Base-by-base conservation (phyloP, 1,140 invertebrate species). In the Catajapyx aquilonaris region DNA sequence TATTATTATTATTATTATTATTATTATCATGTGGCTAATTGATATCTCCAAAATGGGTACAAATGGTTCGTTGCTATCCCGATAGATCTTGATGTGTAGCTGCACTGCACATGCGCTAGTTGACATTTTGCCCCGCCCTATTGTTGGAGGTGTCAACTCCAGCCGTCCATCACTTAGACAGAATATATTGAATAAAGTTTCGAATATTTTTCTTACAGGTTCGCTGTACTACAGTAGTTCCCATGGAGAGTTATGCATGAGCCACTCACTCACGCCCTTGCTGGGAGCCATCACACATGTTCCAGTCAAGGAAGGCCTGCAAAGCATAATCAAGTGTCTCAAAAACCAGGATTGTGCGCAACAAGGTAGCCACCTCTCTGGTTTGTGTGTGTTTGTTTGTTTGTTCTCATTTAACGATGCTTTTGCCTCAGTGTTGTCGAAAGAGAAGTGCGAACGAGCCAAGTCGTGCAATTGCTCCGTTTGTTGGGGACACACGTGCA, bases 301-400 rank as follows among this genome's bases (percentile, higher is more conserved):
- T 1, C 45, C 45, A 2, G 39, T 46, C 4, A 46, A 46, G 21
- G 45, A 46, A 45, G 45, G 45, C 1, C 28, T 46, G 4, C 45
- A 46, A 34, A 46, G 42, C 31, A 39, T 46, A 20, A 46, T 46
- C 20, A 46, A 46, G 23, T 46, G 45, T 28, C 37, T 46, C 15
- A 46, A 46, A 22, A 39, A 41, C 0, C 45, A 46, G 40, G 45
- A 46, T 28, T 41, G 40, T 4, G 40, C 42, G 4, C 40, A 41
- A 10, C 37, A 37, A 25, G 41, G 44, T 44, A 34, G 34, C 13
- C 15, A 15, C 7, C 22, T 5, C n/a, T 36, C 25, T 28, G 9
- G 9, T 28, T 28, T 28, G 25, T 10, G 25, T 10, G n/a, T 28
- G n/a, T 9, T 10, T 28, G 9, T 10, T n/a, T 28, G 25, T 10